Evolutionary conservation across 2,888 invertebrate genomes (phyloP).

Genomic region (Callosobruchus maculatus): DNA sequence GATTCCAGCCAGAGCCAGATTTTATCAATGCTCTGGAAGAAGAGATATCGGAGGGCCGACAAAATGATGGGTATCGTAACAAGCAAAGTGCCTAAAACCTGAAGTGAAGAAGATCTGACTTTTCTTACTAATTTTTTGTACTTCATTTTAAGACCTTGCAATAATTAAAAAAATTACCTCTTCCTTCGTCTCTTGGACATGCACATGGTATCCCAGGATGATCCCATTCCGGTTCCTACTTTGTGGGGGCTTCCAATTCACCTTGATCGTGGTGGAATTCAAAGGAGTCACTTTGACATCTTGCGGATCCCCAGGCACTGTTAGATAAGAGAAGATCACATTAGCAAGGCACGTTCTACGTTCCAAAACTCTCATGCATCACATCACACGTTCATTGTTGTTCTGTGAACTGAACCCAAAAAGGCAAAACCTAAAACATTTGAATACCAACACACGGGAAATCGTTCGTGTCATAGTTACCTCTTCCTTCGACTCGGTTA

Average conservation of each 20-base stretch:
- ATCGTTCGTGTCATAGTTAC: conserved; percentile 41
- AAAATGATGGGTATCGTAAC: too few species aligned
- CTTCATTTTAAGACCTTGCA: too few species aligned
- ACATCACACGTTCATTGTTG: conserved; percentile 40
- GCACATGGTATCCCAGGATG: conserved; percentile 95
- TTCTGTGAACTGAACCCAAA: background rate
- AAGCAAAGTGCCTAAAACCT: too few species aligned
- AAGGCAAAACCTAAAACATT: conserved; percentile 51
- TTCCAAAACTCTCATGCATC: conserved; percentile 39
- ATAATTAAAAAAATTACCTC: conserved; percentile 65
- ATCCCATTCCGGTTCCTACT: conserved; percentile 92
- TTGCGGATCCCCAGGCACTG: conserved; percentile 97
- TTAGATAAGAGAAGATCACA: conserved; percentile 39
- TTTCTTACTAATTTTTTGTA: too few species aligned
- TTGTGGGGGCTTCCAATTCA: conserved; percentile 91
- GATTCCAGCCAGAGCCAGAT: too few species aligned
- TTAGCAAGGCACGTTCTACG: background rate
- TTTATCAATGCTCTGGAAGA: too few species aligned
- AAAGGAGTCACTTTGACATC: conserved; percentile 84
- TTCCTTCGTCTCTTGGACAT: conserved; percentile 85
- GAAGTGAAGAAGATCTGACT: too few species aligned
- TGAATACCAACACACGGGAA: conserved; percentile 67
- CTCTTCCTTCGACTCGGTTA: conserved; percentile 36
- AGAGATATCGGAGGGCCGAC: too few species aligned
- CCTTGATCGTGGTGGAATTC: conserved; percentile 94